Base-by-base conservation (phyloP, 2,797 vertebrate genomes). In the Dermochelys coriacea region DNA sequence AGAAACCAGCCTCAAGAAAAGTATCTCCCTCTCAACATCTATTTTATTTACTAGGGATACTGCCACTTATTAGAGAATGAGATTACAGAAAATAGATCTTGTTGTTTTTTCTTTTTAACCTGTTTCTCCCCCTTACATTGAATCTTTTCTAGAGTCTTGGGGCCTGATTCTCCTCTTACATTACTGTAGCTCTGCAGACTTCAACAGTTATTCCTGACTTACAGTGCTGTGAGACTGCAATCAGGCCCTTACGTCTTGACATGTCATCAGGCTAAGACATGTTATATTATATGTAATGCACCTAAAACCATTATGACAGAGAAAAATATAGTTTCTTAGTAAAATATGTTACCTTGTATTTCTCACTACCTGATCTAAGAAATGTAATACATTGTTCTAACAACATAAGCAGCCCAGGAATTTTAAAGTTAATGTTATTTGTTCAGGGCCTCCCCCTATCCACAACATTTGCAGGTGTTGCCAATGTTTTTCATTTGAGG, bases 91-190 rank as follows among this genome's bases (percentile, higher is more conserved):
- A 68, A 37, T 0, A 49, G 49, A 19, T 16, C 2, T 57, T 25
- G 1, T 47, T 91, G 61, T n/a, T 89, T 89, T 95, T 91, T 31
- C 45, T 88, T 31, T 47, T 74, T 41, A 27, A 3, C n/a, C 90
- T 45, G 18, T 84, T 90, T 29, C 9, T 47, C 82, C 27, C 1
- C 85, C 21, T 29, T 86, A 85, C 81, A 47, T 29, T 47, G 25
- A 27, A 75, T 91, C 47, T 91, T 78, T 82, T 14, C 23, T 79
- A 82, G n/a, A 8, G 55, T 0, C 0, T 31, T 79, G 80, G n/a
- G 9, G 52, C 0, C 0, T 31, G 82, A 86, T 19, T 74, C 45
- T 49, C 74, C 29, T 71, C 27, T 18, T 7, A 52, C 50, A 54
- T 9, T 16, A 75, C 68, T 74, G 8, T 19, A 52, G 84, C 77